Percentiles rank a stretch among this genome's conserved stretches.
These are phyloP conservation scores for Globodera rostochiensis DNA, from an alignment of 1,140 invertebrate genomes.

Conservation along the genomic window DNA sequence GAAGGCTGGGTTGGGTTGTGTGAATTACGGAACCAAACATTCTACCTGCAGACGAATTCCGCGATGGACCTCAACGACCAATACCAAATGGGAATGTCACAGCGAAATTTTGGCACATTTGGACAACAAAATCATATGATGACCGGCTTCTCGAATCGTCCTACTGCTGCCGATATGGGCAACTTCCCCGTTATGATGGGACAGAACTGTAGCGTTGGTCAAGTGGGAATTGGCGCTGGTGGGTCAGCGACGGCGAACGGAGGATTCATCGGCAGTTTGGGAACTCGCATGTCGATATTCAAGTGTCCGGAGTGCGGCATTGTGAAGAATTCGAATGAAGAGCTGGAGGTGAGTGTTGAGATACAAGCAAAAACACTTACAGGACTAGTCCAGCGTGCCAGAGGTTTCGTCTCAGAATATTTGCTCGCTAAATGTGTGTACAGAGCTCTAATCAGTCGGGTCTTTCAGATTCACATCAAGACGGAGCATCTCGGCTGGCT, in stretches of 20 bases:
- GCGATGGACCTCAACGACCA: background rate
- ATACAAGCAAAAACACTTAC: background rate
- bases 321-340: constrained; percentile 46
- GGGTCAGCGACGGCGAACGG: background rate
- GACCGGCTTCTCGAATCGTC: background rate
- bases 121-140: background rate
- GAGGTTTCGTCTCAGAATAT: no score
- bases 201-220: background rate
- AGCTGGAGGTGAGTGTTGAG: constrained; percentile 38
- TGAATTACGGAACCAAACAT: background rate
- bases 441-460: background rate
- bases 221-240: no score
- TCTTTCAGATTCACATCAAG: constrained; percentile 56
- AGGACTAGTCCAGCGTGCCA: background rate
- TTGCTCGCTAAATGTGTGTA: background rate
- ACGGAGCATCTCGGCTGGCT: constrained; percentile 64
- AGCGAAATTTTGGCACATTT: background rate
- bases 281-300: constrained; percentile 31
- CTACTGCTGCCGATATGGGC: background rate
- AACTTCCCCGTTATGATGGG: background rate
- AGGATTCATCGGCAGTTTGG: constrained; percentile 11
- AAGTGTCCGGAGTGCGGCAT: constrained; percentile 52
- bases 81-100: background rate
- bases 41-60: background rate
- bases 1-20: no score